phyloP scores from a whole-genome alignment of 2,113 vertebrate genomes.

The Nipponia nippon region DNA sequence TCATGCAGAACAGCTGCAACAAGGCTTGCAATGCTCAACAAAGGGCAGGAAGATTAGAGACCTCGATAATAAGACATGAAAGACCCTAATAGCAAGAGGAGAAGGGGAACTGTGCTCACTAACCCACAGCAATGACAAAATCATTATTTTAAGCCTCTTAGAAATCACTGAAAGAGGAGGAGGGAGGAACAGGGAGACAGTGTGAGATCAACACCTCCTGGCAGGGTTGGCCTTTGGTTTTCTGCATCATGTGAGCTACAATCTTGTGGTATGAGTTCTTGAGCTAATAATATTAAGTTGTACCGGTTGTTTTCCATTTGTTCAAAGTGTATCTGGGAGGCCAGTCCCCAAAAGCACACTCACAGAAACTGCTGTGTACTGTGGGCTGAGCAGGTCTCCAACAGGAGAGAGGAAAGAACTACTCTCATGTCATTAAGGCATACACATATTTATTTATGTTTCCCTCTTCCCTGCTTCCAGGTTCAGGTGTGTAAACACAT shows the following conservation, averaged over 20 bases:
- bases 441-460: background rate
- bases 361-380: background rate
- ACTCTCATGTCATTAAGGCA: background rate
- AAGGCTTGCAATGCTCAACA: constrained; percentile 32
- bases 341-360: background rate
- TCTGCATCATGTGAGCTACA: background rate
- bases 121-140: background rate
- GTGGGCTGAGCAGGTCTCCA: background rate
- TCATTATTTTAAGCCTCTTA: background rate
- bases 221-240: constrained; percentile 11
- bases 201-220: background rate
- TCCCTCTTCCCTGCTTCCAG: background rate
- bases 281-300: background rate
- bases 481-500: background rate
- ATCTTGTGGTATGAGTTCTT: background rate
- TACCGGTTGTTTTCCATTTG: constrained; percentile 39
- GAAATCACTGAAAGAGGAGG: background rate
- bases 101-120: background rate
- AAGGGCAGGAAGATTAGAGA: constrained; percentile 61
- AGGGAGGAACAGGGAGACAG: background rate
- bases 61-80: constrained; percentile 45
- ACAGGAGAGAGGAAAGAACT: background rate
- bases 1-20: constrained; percentile 53
- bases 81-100: constrained; percentile 9
- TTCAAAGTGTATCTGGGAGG: constrained; percentile 30